Evolutionary conservation across 2,888 invertebrate species (phyloP), one percentile per base, ranked within the genome.

Genomic region (Suillia variegata): DNA sequence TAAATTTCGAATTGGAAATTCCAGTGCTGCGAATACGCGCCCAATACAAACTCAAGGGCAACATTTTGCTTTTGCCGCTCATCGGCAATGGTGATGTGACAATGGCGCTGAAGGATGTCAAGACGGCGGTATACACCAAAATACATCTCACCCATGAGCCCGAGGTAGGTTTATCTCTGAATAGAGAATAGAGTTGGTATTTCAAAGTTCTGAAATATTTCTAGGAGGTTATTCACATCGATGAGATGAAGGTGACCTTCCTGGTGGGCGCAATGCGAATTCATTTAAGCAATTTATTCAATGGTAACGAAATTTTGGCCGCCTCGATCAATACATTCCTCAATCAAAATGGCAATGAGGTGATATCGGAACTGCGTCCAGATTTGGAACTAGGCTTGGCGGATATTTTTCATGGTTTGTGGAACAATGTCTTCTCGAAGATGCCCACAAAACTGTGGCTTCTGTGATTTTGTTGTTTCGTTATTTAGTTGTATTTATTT

Each of bases 231-330:
- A 81, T 82, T 58, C 78, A 79, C 48, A 83, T 87, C 34, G 84
- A 84, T 50, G 79, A 83, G 34, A 87, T 87, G 85, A 82, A 83
- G 64, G 85, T 87, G 0, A 83, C 83, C 34, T 87, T 87, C 68
- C 81, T 79, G 49, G 83, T 87, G 56, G 82, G 84, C 12, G 79
- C 80, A 2, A 84, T 87, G 81, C 82, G 84, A 15, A 83, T 86
- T 20, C 83, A 85, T 62, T 76, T 87, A 18, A 83, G 84, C 53
- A 87, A 87, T 76, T 80, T 87, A 10, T 87, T 88, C 73, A 87
- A 87, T 71, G 87, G 87, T 50, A 87, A 88, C 69, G 84, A 85
- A 73, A 82, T 87, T 62, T 78, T 88, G 66, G 86, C 86, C 1
- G 82, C 84, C 55, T 86, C 87, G 0, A 84, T 87, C 13, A 87